A percentile compares a stretch with the other conserved stretches of the same genome.
phyloP scores from a whole-genome alignment of 1,140 invertebrate species.

The Ganaspis sp. region DNA sequence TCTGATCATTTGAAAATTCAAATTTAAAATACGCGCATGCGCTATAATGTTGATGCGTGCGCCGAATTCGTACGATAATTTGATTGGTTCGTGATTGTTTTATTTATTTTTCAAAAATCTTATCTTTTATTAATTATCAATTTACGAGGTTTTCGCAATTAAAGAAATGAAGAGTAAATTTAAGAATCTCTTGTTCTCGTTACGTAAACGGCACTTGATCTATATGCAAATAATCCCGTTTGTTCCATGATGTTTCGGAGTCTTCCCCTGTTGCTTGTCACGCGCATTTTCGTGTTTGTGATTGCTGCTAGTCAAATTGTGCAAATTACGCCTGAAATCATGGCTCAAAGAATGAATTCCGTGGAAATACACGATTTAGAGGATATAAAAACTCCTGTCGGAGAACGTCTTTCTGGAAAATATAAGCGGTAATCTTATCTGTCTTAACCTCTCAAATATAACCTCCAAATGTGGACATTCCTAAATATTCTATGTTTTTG shows the following conservation, averaged over 20 bases:
- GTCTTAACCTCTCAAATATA: slow-evolving; percentile 36
- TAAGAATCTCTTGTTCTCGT: background rate
- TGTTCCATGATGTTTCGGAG: background rate
- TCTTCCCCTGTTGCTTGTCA: background rate
- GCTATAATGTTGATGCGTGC: background rate
- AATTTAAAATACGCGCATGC: background rate
- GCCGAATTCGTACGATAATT: background rate
- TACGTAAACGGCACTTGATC: background rate
- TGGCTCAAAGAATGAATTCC: slow-evolving; percentile 54
- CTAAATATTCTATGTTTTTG: background rate
- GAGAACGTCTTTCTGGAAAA: slow-evolving; percentile 61
- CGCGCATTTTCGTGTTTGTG: background rate
- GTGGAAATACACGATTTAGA: slow-evolving; percentile 62
- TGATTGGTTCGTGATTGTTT: background rate
- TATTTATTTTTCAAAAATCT: background rate
- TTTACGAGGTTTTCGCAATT: background rate
- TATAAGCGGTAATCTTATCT: slow-evolving; percentile 61
- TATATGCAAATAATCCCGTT: background rate
- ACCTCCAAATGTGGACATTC: background rate
- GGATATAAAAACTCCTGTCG: slow-evolving; percentile 64
- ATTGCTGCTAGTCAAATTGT: background rate
- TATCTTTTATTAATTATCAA: background rate
- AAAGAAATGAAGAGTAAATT: background rate
- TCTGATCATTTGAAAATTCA: background rate
- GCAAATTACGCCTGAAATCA: background rate